phyloP scores from a whole-genome alignment of 1,140 invertebrate species.

The Drosophila grimshawi region DNA sequence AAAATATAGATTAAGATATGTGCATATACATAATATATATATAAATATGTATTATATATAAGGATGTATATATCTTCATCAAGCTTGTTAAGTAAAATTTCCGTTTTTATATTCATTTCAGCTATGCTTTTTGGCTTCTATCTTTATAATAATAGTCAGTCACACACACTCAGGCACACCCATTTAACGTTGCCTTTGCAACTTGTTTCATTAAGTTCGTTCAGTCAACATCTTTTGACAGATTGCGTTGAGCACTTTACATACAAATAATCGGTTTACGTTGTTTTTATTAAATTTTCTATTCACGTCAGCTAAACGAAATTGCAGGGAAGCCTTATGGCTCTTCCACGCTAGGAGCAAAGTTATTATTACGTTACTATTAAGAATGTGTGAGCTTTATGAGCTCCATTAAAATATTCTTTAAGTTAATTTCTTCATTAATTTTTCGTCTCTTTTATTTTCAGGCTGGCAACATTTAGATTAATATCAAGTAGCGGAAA shows the following conservation, averaged over 20 bases:
- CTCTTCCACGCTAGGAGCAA: background rate
- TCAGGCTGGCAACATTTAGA: slow-evolving; percentile 28
- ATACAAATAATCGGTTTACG: background rate
- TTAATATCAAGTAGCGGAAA: slow-evolving; percentile 49
- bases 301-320: background rate
- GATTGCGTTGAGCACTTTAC: slow-evolving; percentile 12
- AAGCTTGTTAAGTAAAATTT: too few relatives aligned
- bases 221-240: slow-evolving; percentile 14
- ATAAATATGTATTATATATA: too few relatives aligned
- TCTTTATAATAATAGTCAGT: slow-evolving; percentile 2
- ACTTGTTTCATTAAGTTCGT: background rate
- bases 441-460: slow-evolving; percentile 23
- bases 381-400: slow-evolving; percentile 9
- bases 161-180: too few relatives aligned
- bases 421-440: slow-evolving; percentile 41
- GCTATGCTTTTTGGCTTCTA: background rate
- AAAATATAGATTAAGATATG: too few relatives aligned
- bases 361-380: slow-evolving; percentile 10
- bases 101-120: background rate
- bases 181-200: background rate
- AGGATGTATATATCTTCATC: too few relatives aligned
- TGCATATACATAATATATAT: too few relatives aligned
- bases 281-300: background rate
- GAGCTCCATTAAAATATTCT: slow-evolving; percentile 25
- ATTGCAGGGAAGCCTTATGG: background rate